Conservation (phyloP, 2,797 vertebrate species). For the Psittacula derbiana region DNA sequence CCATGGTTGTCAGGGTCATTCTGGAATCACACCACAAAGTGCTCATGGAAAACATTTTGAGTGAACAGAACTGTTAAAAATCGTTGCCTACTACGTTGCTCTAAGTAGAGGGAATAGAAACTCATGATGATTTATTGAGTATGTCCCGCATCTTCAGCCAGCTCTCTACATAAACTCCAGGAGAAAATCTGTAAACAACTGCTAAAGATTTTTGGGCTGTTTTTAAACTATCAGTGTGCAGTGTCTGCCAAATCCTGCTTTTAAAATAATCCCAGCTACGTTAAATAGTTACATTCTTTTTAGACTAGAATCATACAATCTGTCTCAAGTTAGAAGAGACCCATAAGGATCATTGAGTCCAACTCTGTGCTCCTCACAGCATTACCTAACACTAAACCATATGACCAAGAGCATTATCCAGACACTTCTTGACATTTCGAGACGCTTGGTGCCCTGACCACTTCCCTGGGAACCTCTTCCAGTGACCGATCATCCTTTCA, state of each 20-base stretch:
- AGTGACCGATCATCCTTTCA: not conserved
- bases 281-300: not conserved
- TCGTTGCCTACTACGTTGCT: not conserved
- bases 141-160: not conserved
- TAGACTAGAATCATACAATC: not conserved
- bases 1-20: not conserved
- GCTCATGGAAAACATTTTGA: not conserved
- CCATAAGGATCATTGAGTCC: fast-evolving
- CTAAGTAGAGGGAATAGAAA: not conserved
- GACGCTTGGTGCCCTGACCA: not conserved
- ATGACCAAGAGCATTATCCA: not conserved
- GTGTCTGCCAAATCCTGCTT: not conserved
- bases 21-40: not conserved
- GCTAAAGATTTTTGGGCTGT: not conserved
- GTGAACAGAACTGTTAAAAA: not conserved
- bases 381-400: not conserved
- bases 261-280: not conserved
- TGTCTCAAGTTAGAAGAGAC: not conserved
- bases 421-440: not conserved
- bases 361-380: not conserved
- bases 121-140: not conserved
- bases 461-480: not conserved
- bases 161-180: not conserved
- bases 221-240: not conserved
- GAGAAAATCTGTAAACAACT: not conserved